Conservation (phyloP, 2,797 vertebrate genomes). For the Chelidonichthys spinosus region DNA sequence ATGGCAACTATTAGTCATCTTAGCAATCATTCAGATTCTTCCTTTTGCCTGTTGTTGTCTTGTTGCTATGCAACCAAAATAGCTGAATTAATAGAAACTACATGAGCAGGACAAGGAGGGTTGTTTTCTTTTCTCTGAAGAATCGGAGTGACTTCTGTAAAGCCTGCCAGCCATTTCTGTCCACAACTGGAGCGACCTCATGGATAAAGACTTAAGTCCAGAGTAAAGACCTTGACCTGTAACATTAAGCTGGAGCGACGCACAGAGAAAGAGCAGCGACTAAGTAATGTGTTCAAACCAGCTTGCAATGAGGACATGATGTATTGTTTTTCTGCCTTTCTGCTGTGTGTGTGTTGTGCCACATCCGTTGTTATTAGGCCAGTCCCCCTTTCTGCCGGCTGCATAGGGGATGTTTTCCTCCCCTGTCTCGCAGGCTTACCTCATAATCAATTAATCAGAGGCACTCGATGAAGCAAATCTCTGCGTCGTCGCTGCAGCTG, state of each 20-base stretch:
- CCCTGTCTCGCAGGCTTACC: constrained; percentile 21
- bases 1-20: background rate
- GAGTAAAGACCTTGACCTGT: constrained; percentile 39
- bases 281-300: constrained; percentile 30
- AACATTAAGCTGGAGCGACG: constrained; percentile 16
- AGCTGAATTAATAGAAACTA: constrained; percentile 12
- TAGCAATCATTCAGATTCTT: no score
- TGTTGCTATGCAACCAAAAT: constrained; percentile 17
- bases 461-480: constrained; percentile 42
- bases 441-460: constrained; percentile 66
- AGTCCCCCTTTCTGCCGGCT: constrained; percentile 12
- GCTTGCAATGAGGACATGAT: constrained; percentile 38
- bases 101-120: background rate
- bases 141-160: background rate
- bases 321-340: constrained; percentile 36
- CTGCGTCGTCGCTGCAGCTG: constrained; percentile 51
- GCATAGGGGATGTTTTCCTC: constrained; percentile 41
- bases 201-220: background rate
- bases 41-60: constrained; percentile 9
- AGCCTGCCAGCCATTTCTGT: background rate
- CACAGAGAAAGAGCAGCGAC: constrained; percentile 5
- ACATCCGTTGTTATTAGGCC: constrained; percentile 55
- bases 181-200: constrained; percentile 22
- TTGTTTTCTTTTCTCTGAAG: constrained; percentile 20
- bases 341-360: constrained; percentile 20